A percentile compares a stretch with the other conserved stretches of the same genome.
phyloP scores from a whole-genome alignment of 2,113 vertebrate species.

The Myrmecophaga tridactyla region DNA sequence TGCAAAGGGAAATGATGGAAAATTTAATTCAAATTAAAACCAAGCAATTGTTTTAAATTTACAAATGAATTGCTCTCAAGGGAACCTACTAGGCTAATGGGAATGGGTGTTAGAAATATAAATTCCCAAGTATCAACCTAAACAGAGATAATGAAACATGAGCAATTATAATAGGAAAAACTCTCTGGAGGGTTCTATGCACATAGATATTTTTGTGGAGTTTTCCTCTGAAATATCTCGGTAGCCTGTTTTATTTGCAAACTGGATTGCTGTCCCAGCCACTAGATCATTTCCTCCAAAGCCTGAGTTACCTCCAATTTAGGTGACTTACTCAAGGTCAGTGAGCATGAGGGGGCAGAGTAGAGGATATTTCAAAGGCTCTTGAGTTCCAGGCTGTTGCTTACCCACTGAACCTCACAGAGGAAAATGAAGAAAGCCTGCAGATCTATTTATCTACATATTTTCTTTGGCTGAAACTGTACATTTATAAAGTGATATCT shows the following conservation, averaged over 20 bases:
- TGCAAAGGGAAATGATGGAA: constrained; percentile 9
- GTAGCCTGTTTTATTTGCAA: neutral
- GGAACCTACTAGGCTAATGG: neutral
- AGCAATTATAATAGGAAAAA: neutral
- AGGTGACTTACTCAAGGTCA: constrained; percentile 59
- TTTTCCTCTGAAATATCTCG: neutral
- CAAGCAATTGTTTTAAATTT: constrained; percentile 49
- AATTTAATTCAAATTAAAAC: constrained; percentile 46
- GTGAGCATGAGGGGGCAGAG: neutral
- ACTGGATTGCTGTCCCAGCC: neutral
- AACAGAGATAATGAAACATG: neutral
- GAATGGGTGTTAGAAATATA: constrained; percentile 10
- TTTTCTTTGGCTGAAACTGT: constrained; percentile 12
- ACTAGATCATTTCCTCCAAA: constrained; percentile 28
- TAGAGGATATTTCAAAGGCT: constrained; percentile 39
- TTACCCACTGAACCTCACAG: constrained; percentile 25
- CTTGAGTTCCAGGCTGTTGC: constrained; percentile 46
- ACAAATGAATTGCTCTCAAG: constrained; percentile 27
- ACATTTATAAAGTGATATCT: constrained; percentile 35
- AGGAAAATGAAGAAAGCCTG: constrained; percentile 15
- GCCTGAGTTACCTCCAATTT: neutral
- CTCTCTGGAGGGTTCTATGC: neutral
- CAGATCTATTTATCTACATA: constrained; percentile 53
- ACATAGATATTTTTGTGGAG: constrained; percentile 21
- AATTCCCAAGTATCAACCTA: neutral